Conservation (phyloP, 1,140 invertebrate species). For the Heliconius melpomene region DNA sequence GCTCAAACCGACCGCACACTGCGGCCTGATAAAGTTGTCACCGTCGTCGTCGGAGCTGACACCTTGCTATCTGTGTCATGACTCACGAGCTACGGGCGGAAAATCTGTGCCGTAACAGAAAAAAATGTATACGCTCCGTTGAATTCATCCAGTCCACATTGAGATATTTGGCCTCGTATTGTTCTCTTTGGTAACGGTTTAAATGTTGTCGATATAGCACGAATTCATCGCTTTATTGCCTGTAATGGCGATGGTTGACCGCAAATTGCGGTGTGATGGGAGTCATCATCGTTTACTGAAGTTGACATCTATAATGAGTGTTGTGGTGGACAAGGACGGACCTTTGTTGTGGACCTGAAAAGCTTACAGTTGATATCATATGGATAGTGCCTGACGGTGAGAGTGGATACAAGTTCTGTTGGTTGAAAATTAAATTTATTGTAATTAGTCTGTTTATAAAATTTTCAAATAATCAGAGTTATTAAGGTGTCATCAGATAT, state of each 20-base stretch:
- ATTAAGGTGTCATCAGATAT: background rate
- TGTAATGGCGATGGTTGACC: background rate
- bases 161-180: background rate
- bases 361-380: background rate
- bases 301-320: background rate
- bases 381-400: background rate
- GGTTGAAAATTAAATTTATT: background rate
- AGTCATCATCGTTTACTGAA: background rate
- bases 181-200: background rate
- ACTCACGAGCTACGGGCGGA: constrained; percentile 33
- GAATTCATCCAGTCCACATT: background rate
- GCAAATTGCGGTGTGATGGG: constrained; percentile 6
- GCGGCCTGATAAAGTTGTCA: constrained; percentile 63
- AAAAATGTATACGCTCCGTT: constrained; percentile 2
- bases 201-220: background rate
- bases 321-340: background rate
- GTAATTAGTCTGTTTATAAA: background rate
- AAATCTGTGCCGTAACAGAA: background rate
- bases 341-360: background rate
- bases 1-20: constrained; percentile 50
- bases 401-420: background rate
- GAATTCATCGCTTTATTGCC: constrained; percentile 3
- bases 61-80: constrained; percentile 32
- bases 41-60: constrained; percentile 45
- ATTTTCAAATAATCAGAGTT: background rate